Percentiles rank a stretch among this genome's conserved stretches.
These are phyloP conservation scores for Trichonephila clavipes DNA, from an alignment of 1,140 invertebrate species.

Conservation along the genomic window DNA sequence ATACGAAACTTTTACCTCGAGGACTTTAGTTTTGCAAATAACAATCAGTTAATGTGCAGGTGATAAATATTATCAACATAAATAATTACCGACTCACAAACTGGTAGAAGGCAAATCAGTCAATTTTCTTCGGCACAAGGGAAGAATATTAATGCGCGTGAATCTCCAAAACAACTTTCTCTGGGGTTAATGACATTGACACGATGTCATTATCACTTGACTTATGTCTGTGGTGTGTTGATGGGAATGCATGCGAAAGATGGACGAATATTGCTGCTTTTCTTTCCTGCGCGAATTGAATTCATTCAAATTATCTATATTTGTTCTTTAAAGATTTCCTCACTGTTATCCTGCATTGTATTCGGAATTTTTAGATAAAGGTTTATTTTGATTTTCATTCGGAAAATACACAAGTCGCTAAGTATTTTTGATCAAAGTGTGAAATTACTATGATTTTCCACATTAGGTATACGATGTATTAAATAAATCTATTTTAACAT, in stretches of 20 bases:
- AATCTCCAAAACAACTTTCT: background rate
- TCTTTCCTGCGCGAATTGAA: background rate
- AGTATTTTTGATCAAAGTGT: no score
- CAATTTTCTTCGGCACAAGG: background rate
- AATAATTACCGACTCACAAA: background rate
- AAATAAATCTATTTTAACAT: no score
- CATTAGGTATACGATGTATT: no score
- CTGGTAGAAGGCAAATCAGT: background rate
- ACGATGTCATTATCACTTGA: background rate
- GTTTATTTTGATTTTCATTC: no score
- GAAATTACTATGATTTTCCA: no score
- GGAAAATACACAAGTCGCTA: no score
- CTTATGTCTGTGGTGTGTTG: background rate
- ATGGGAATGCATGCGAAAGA: background rate
- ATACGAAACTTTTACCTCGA: no score
- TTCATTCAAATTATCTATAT: background rate
- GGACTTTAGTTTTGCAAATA: background rate
- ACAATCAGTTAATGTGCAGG: background rate
- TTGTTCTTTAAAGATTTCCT: no score
- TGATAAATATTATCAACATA: background rate
- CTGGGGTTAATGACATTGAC: background rate
- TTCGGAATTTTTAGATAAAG: no score
- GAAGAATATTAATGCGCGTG: background rate
- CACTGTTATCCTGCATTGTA: no score
- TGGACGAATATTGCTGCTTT: background rate